phyloP scores from a whole-genome alignment of 2,797 vertebrate species.

The Parotocinclus haroldoi region DNA sequence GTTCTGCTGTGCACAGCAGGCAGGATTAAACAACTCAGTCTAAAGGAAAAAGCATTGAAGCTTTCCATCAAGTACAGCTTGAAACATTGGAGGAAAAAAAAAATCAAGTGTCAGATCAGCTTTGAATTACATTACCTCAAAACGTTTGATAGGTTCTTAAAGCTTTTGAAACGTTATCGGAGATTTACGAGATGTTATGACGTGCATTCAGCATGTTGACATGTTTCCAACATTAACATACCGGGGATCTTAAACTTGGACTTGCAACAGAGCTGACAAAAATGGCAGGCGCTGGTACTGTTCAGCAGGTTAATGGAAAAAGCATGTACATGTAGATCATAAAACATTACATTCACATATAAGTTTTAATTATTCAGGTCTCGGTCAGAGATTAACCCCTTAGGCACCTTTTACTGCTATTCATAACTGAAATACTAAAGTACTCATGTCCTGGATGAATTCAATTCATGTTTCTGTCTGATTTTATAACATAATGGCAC shows the following conservation, averaged over 20 bases:
- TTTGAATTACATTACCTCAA: slow-evolving; percentile 11
- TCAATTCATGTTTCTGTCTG: too few relatives aligned
- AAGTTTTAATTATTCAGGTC: slow-evolving; percentile 38
- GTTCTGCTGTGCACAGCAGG: background rate
- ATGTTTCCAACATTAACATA: slow-evolving; percentile 49
- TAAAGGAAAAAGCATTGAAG: slow-evolving; percentile 12
- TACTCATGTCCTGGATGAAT: too few relatives aligned
- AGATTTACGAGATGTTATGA: slow-evolving; percentile 49
- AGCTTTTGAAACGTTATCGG: slow-evolving; percentile 47
- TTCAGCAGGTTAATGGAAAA: slow-evolving; percentile 40
- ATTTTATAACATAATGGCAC: too few relatives aligned
- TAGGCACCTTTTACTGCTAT: background rate
- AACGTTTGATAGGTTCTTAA: slow-evolving; percentile 33
- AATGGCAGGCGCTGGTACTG: slow-evolving; percentile 39
- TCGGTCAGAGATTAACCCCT: slow-evolving; percentile 11
- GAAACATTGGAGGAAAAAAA: slow-evolving; percentile 11
- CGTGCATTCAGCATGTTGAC: slow-evolving; percentile 31
- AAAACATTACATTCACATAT: slow-evolving; percentile 36
- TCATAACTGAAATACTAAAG: background rate
- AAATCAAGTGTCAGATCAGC: slow-evolving; percentile 15
- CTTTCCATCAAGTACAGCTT: background rate
- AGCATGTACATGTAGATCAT: slow-evolving; percentile 31
- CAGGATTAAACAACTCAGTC: slow-evolving; percentile 20
- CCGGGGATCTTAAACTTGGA: slow-evolving; percentile 50
- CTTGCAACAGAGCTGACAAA: slow-evolving; percentile 34